phyloP scores from a whole-genome alignment of 64 coral and sea anemone genomes.

The Montipora foliosa region DNA sequence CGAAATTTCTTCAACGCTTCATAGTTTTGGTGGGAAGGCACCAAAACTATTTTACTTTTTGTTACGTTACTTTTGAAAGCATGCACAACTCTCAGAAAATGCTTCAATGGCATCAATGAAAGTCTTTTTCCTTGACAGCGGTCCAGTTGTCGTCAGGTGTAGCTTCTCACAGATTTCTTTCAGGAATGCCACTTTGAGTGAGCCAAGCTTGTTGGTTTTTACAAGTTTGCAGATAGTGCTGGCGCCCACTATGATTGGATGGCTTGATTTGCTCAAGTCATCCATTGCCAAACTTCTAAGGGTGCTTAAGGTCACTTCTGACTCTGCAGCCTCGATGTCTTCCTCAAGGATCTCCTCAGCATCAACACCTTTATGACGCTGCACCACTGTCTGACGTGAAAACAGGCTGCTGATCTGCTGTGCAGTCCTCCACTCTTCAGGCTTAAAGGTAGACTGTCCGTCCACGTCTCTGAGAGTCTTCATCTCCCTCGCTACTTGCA shows the following conservation, averaged over 20 bases:
- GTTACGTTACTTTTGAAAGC: constrained; percentile 1
- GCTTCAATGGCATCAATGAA: constrained; percentile 13
- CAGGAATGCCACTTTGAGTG: constrained; percentile 21
- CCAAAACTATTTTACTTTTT: too few relatives aligned
- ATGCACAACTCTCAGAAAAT: constrained; percentile 1
- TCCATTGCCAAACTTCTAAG: constrained; percentile 1
- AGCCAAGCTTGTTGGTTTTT: constrained; percentile 11
- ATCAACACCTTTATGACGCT: neutral
- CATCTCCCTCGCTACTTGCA: too few relatives aligned
- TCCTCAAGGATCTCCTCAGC: constrained; percentile 4
- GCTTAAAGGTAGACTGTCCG: neutral
- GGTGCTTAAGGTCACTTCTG: neutral
- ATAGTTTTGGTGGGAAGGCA: too few relatives aligned
- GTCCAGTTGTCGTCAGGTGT: too few relatives aligned
- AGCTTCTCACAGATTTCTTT: neutral
- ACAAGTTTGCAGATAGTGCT: constrained; percentile 35
- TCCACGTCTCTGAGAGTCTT: neutral
- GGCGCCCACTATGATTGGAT: constrained; percentile 41
- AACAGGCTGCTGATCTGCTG: constrained; percentile 26
- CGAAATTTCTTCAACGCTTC: too few relatives aligned
- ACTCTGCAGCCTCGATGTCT: constrained; percentile 24
- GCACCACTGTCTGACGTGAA: neutral
- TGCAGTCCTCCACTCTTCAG: constrained; percentile 52
- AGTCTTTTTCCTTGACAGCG: constrained; percentile 6
- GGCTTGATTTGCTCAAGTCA: constrained; percentile 27